A percentile compares a stretch with the other conserved stretches of the same genome.
Evolutionary conservation across 2,797 vertebrate genomes (phyloP).

Genomic region (Danio aesculapii): DNA sequence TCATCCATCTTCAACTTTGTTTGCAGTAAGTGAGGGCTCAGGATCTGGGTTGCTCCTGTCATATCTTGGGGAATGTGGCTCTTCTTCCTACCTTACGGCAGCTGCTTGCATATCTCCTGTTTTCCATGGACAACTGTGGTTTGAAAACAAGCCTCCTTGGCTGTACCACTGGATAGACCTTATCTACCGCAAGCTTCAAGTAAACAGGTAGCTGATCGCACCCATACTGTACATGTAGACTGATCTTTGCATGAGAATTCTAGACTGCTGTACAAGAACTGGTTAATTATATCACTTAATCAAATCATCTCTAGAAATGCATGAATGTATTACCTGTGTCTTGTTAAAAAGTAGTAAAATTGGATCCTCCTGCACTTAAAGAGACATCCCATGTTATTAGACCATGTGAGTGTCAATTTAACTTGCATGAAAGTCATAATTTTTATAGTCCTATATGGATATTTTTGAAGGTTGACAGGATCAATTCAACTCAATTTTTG

Average conservation of each 20-base stretch:
- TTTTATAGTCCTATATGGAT: not conserved
- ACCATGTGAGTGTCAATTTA: not conserved
- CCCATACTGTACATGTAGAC: not conserved
- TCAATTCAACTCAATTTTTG: not conserved
- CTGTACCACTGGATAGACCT: constrained; percentile 82
- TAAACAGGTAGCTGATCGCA: constrained; percentile 82
- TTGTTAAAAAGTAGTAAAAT: not conserved
- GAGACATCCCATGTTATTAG: not conserved
- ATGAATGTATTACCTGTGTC: not conserved
- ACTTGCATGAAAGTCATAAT: not conserved
- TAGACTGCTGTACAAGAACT: not conserved
- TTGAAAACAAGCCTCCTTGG: constrained; percentile 79
- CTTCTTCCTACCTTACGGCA: constrained; percentile 81
- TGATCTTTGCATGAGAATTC: not conserved
- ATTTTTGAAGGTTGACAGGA: not conserved
- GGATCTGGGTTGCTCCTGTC: constrained; percentile 88
- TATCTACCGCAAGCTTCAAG: constrained; percentile 79
- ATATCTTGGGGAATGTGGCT: constrained; percentile 89
- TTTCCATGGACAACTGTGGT: constrained; percentile 85
- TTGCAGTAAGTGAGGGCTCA: constrained; percentile 87
- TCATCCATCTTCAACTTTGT: constrained; percentile 78
- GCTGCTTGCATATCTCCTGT: constrained; percentile 89
- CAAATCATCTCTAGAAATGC: not conserved
- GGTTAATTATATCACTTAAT: not conserved
- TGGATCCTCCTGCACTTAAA: not conserved